phyloP scores from a whole-genome alignment of 2,888 invertebrate genomes.

The Machimus rusticus region DNA sequence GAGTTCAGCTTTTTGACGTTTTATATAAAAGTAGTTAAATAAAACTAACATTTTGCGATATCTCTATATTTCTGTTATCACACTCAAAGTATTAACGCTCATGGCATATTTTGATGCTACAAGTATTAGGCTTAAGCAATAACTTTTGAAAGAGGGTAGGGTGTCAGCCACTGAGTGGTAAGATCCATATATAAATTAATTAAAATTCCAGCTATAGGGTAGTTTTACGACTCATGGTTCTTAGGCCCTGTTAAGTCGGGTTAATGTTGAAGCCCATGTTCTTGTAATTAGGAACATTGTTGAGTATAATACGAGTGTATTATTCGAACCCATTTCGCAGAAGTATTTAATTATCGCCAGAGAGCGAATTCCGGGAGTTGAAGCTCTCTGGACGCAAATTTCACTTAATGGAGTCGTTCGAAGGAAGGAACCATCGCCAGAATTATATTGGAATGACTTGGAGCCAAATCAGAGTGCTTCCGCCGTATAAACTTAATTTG shows the following conservation, averaged over 20 bases:
- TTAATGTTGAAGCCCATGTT: not conserved
- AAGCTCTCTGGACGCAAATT: not conserved
- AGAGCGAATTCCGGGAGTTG: not conserved
- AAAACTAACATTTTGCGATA: too few relatives aligned
- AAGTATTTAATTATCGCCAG: not conserved
- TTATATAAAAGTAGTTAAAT: too few relatives aligned
- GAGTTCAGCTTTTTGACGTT: too few relatives aligned
- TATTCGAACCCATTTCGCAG: not conserved
- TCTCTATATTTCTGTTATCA: too few relatives aligned
- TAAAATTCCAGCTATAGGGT: not conserved
- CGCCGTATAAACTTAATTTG: slow-evolving; percentile 19
- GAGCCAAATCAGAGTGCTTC: not conserved
- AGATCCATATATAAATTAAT: not conserved
- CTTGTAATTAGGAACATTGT: not conserved
- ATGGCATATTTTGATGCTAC: not conserved
- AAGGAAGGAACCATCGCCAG: not conserved
- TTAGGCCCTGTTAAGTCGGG: not conserved
- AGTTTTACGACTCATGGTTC: not conserved
- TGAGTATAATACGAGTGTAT: not conserved
- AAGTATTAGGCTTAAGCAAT: not conserved
- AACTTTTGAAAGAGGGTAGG: not conserved
- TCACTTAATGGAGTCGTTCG: slow-evolving; percentile 1
- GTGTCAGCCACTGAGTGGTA: not conserved
- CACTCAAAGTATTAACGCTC: too few relatives aligned
- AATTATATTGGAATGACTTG: not conserved